Percentiles rank a stretch among this genome's conserved stretches.
Evolutionary conservation across 2,113 vertebrate genomes (phyloP).

Genomic region (Xiphorhynchus elegans): DNA sequence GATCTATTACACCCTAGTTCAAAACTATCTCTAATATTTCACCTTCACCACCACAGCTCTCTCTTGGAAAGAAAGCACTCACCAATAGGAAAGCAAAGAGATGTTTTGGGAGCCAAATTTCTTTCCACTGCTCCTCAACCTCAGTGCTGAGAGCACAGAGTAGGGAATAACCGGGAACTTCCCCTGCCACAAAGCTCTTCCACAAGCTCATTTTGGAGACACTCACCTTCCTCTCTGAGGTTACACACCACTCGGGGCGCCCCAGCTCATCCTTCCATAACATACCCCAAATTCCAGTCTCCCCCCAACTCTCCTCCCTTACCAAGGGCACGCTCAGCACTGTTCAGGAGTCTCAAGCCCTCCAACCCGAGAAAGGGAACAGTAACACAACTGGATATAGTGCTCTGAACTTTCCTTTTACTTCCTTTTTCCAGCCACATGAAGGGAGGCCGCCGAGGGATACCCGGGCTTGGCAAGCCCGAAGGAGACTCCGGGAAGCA

Average conservation of each 20-base stretch:
- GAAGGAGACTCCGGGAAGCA: rapidly evolving
- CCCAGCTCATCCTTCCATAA: no score
- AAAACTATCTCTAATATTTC: background rate
- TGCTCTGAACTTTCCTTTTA: rapidly evolving
- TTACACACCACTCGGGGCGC: background rate
- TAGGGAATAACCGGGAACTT: background rate
- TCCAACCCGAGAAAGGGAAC: rapidly evolving
- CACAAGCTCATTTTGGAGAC: background rate
- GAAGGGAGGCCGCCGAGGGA: background rate
- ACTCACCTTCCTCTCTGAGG: background rate
- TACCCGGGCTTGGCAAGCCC: rapidly evolving
- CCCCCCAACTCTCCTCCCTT: no score
- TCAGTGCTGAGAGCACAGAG: rapidly evolving
- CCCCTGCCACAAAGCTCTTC: background rate
- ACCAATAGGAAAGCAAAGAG: background rate
- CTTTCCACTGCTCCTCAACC: background rate
- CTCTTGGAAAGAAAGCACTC: background rate
- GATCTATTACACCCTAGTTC: background rate
- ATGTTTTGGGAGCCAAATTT: background rate
- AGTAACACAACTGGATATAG: background rate
- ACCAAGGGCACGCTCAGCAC: rapidly evolving
- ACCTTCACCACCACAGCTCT: background rate
- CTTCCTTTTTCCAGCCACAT: background rate
- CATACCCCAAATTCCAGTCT: background rate
- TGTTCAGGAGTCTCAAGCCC: rapidly evolving